Evolutionary conservation across 2,888 invertebrate species (phyloP).

Genomic region (Lymantria dispar): DNA sequence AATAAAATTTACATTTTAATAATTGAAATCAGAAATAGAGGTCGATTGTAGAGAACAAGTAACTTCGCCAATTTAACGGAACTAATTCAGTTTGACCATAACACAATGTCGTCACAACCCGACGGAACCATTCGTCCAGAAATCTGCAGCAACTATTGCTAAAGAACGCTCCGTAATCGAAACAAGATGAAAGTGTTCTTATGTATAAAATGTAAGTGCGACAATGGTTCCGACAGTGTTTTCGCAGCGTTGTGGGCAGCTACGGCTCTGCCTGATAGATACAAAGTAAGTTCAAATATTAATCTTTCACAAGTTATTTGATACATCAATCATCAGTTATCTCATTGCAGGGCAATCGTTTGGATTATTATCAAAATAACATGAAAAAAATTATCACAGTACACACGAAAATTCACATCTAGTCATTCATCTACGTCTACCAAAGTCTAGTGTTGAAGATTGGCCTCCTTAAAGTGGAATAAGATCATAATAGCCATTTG

Average conservation of each 20-base stretch:
- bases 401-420: too few relatives aligned
- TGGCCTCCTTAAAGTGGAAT: too few relatives aligned
- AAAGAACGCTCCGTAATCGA: slow-evolving; percentile 74
- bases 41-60: slow-evolving; percentile 13
- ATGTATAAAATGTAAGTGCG: slow-evolving; percentile 76
- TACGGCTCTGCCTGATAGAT: slow-evolving; percentile 39
- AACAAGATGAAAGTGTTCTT: slow-evolving; percentile 70
- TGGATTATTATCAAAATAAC: too few relatives aligned
- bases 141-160: slow-evolving; percentile 75
- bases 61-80: slow-evolving; percentile 49
- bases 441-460: too few relatives aligned
- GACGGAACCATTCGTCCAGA: slow-evolving; percentile 74
- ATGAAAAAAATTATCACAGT: too few relatives aligned
- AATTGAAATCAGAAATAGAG: slow-evolving; percentile 3
- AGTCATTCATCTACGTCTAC: too few relatives aligned
- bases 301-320: too few relatives aligned
- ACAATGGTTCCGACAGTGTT: slow-evolving; percentile 63
- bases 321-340: too few relatives aligned
- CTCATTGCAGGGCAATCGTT: too few relatives aligned
- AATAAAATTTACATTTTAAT: neutral
- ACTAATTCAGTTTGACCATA: slow-evolving; percentile 68
- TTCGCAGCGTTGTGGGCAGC: slow-evolving; percentile 43
- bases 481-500: too few relatives aligned
- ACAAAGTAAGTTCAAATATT: slow-evolving; percentile 18
- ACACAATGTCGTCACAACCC: slow-evolving; percentile 67